Evolutionary conservation across 2,797 vertebrate species (phyloP), one percentile per base, ranked within the genome.

Genomic region (Clamator glandarius): DNA sequence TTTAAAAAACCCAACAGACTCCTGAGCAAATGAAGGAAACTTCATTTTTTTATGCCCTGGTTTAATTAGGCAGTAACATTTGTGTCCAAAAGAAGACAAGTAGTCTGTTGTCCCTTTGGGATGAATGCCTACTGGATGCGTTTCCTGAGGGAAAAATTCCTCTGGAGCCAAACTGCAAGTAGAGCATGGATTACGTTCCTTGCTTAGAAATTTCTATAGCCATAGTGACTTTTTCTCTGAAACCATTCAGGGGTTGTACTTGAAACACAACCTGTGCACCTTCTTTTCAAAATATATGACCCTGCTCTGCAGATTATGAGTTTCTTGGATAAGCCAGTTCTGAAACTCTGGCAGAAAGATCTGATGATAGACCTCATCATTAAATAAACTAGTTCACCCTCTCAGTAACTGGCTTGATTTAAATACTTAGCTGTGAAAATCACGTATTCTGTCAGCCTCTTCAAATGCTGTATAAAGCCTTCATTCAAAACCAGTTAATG

Each of bases 381-480:
- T 87, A 89, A 87, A 61, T 59, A 73, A 91, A 67, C n/a, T 28
- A 48, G 35, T 66, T 76, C 35, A 48, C 23, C 23, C 17, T 82
- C 48, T 73, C 31, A n/a, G 25, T 55, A 66, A 78, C 67, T 59
- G 21, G 8, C 31, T 90, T 76, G 7, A 42, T 84, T 84, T 82
- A 79, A 89, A 70, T 87, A 51, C 57, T 81, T 81, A 74, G 46
- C 66, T 81, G 51, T 83, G 79, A 75, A 92, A 91, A 46, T 79
- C 5, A 26, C 62, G 24, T 69, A 36, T 83, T 70, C 28, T 75
- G 3, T 89, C 70, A 33, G 25, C 39, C 42, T 79, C 59, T 68
- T 80, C 24, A 28, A 7, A 76, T 3, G 9, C 29, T 51, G 6
- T 33, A 69, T 69, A 58, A 90, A 89, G 11, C 36, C 29, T 77